A percentile compares a stretch with the other conserved stretches of the same genome.
Conservation (phyloP, 2,888 invertebrate genomes). For the Netelia melanura region DNA sequence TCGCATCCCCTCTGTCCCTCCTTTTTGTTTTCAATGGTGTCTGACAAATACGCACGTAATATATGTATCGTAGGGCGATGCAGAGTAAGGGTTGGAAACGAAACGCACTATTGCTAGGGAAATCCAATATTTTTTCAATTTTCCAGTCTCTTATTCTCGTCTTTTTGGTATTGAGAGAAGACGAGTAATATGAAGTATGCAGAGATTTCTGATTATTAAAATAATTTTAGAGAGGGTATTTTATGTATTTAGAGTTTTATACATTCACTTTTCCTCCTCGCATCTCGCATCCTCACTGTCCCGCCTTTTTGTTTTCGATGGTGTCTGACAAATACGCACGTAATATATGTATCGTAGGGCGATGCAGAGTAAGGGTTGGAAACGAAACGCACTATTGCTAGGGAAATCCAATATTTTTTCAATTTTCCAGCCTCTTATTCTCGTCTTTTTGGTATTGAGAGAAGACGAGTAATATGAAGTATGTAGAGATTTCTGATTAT, state of each 20-base stretch:
- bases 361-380: background rate
- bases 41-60: conserved; percentile 26
- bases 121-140: conserved; percentile 63
- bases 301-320: background rate
- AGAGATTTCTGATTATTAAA: background rate
- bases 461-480: background rate
- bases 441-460: conserved; percentile 18
- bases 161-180: conserved; percentile 15
- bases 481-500: background rate
- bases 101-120: conserved; percentile 25
- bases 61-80: background rate
- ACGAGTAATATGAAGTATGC: background rate
- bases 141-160: conserved; percentile 29
- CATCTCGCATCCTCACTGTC: conserved; percentile 10
- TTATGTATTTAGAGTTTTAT: too few species aligned
- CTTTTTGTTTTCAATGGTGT: background rate
- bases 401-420: conserved; percentile 59
- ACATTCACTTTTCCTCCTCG: too few species aligned
- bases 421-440: conserved; percentile 42
- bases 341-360: conserved; percentile 12
- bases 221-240: too few species aligned
- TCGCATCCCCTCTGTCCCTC: conserved; percentile 2
- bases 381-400: conserved; percentile 7
- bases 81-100: background rate
- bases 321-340: conserved; percentile 15